phyloP scores from a whole-genome alignment of 2,113 vertebrate species.

The Gavialis gangeticus region DNA sequence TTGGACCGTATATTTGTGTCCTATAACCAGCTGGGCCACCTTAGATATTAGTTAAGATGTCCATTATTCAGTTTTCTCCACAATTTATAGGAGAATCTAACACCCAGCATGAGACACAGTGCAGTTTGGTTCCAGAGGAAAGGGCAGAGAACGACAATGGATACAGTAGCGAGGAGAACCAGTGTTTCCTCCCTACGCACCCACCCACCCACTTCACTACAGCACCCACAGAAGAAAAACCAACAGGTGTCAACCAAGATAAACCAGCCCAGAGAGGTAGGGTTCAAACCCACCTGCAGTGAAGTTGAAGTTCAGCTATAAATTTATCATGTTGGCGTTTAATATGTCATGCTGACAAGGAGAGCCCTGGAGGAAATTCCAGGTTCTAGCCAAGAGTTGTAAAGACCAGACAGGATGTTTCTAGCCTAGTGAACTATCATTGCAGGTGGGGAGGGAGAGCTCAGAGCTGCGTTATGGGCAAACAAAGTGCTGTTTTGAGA shows the following conservation, averaged over 20 bases:
- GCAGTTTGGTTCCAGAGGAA: neutral
- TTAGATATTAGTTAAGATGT: neutral
- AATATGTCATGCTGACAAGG: neutral
- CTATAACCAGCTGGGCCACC: neutral
- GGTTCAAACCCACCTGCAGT: neutral
- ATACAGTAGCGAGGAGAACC: neutral
- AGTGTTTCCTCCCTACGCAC: neutral
- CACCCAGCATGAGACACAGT: neutral
- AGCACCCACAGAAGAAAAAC: neutral
- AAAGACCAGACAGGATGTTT: neutral
- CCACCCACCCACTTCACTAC: neutral
- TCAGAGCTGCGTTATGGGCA: neutral
- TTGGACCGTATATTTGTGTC: no score
- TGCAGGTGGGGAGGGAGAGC: neutral
- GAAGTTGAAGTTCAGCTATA: accelerated
- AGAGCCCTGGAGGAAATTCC: neutral
- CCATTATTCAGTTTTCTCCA: neutral
- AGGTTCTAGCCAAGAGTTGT: neutral
- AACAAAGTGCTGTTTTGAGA: neutral
- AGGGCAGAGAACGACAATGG: neutral
- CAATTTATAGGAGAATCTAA: neutral
- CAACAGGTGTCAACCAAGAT: neutral
- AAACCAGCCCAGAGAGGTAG: accelerated
- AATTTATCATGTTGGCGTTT: neutral
- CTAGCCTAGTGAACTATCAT: neutral